These are phyloP conservation scores for Chionomys nivalis DNA, from an alignment of 2,113 vertebrate genomes.

Conservation along the genomic window DNA sequence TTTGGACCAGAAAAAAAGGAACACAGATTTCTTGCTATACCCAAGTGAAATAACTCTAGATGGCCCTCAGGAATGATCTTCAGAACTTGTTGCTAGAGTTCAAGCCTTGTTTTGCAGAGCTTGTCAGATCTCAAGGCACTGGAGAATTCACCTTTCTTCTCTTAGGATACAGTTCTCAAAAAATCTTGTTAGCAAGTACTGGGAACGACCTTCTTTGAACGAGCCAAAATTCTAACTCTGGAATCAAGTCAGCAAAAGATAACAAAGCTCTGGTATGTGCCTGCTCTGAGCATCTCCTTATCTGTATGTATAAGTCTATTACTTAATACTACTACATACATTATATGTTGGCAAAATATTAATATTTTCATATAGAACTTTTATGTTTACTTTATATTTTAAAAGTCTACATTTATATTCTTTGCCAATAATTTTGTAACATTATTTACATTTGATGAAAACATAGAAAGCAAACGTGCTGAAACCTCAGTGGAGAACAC, in stretches of 20 bases:
- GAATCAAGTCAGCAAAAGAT: background rate
- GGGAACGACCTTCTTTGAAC: background rate
- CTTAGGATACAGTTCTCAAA: background rate
- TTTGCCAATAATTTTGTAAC: background rate
- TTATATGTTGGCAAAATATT: background rate
- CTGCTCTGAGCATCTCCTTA: background rate
- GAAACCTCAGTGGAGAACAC: background rate
- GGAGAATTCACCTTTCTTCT: background rate
- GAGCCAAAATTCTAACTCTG: background rate
- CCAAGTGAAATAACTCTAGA: background rate
- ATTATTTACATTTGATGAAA: conserved; percentile 23
- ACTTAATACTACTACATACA: background rate
- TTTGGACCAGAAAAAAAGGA: background rate
- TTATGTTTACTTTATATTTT: background rate
- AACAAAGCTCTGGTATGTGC: background rate
- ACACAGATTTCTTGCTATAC: background rate
- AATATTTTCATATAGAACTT: background rate
- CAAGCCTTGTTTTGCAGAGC: background rate
- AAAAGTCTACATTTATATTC: background rate
- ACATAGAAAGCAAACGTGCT: background rate
- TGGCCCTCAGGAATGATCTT: background rate
- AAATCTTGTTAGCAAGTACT: background rate
- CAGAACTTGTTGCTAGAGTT: background rate
- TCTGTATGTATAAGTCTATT: background rate
- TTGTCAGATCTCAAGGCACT: background rate